Evolutionary conservation across 2,888 invertebrate species (phyloP), one percentile per base, ranked within the genome.

Genomic region (Dryocosmus kuriphilus): DNA sequence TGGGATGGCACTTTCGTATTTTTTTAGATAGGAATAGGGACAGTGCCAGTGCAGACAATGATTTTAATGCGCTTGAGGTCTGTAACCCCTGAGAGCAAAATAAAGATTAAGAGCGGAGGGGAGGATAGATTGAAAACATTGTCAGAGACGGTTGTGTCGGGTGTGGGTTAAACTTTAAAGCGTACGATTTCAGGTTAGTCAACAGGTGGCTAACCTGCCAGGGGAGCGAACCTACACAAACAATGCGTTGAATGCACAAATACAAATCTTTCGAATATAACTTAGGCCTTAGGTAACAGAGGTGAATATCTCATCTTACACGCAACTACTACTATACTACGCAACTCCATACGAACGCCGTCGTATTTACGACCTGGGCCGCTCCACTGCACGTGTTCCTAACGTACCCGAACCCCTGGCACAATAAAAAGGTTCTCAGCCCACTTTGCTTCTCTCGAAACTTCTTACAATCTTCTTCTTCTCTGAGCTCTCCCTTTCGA

Each of bases 171-270:
- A n/a, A n/a, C n/a, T n/a, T n/a, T n/a, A n/a, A n/a, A 51, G 85
- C 85, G 84, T 86, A 86, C 88, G 87, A 87, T 51, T 89, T 89
- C 88, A 89, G 89, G 89, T 89, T 90, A 89, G 91, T 90, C 91
- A 91, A 91, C 91, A 91, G 91, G 91, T 91, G 91, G 90, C 89
- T 89, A 91, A 91, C 90, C 91, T 91, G 90, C 82, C 85, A 86
- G 85, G 83, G 86, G 87, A 87, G 86, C 86, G 82, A 89, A 90
- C 90, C 88, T 90, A 90, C 90, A 89, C 91, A 89, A 91, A 90
- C 90, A 90, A 91, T 90, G 86, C 89, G 86, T 88, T 86, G 84
- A 86, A 90, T 90, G 88, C 89, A 90, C 90, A 89, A 90, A 91
- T 90, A 91, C 89, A 87, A 90, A 88, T 89, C 89, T 89, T 61